Evolutionary conservation across 2,797 vertebrate genomes (phyloP).

Genomic region (Tenualosa ilisha): DNA sequence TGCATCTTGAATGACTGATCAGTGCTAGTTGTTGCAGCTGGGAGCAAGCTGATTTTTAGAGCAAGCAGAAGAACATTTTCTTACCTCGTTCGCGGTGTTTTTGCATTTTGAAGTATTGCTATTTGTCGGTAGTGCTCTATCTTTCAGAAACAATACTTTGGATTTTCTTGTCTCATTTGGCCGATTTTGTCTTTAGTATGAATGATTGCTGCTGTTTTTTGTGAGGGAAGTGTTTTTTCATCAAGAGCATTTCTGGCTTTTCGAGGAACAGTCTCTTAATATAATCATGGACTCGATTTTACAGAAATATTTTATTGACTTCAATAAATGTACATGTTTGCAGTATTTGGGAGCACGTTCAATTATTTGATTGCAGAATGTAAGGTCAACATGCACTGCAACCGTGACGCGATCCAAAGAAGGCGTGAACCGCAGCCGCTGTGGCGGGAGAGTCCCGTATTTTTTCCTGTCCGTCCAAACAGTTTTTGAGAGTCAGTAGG

Average conservation of each 20-base stretch:
- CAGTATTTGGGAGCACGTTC: conserved; percentile 11
- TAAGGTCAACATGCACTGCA: neutral
- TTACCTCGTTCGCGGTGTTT: conserved; percentile 1
- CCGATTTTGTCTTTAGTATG: neutral
- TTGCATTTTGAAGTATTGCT: conserved; percentile 12
- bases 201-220: neutral
- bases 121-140: neutral
- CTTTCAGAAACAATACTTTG: neutral
- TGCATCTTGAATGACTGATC: conserved; percentile 49
- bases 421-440: conserved; percentile 1
- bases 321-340: conserved; percentile 18
- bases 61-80: conserved; percentile 7
- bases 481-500: neutral
- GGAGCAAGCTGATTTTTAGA: conserved; percentile 30
- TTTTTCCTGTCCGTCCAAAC: neutral
- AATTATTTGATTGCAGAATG: conserved; percentile 1
- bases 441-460: neutral
- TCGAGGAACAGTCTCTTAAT: neutral
- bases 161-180: conserved; percentile 19
- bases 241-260: conserved; percentile 20
- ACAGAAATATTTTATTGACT: neutral
- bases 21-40: conserved; percentile 57
- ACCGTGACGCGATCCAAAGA: neutral
- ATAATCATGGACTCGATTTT: conserved; percentile 14
- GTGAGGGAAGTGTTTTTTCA: conserved; percentile 21